These are phyloP conservation scores for Gallirallus australis DNA, from an alignment of 2,797 vertebrate species.

Conservation along the genomic window DNA sequence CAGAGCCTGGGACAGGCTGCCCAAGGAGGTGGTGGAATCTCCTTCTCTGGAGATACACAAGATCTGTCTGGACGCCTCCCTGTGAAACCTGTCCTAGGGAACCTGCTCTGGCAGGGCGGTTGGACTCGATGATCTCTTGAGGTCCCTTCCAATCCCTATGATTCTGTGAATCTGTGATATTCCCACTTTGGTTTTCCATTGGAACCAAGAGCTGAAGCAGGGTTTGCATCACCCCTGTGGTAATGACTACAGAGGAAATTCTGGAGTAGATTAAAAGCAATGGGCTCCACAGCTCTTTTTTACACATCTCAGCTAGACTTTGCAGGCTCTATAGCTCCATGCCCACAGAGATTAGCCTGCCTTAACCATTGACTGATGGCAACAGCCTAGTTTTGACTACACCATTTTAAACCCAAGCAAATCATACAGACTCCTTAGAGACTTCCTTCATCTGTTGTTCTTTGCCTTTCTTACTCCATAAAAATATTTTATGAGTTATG, in stretches of 20 bases:
- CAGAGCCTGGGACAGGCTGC: too few relatives aligned
- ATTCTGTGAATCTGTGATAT: too few relatives aligned
- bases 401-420: background rate
- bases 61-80: too few relatives aligned
- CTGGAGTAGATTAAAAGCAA: background rate
- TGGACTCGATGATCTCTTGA: too few relatives aligned
- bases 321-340: background rate
- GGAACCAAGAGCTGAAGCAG: background rate
- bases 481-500: background rate
- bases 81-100: too few relatives aligned
- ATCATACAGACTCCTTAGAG: background rate
- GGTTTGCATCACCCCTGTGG: background rate
- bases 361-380: background rate
- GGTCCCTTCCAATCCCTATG: too few relatives aligned
- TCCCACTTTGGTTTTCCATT: background rate
- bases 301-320: background rate
- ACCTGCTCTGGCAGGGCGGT: too few relatives aligned
- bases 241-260: background rate
- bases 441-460: background rate
- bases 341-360: background rate
- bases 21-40: too few relatives aligned
- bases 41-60: too few relatives aligned
- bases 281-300: background rate
- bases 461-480: background rate
- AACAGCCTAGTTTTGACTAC: background rate